These are phyloP conservation scores for Corapipo altera DNA, from an alignment of 2,113 vertebrate genomes.

Conservation along the genomic window DNA sequence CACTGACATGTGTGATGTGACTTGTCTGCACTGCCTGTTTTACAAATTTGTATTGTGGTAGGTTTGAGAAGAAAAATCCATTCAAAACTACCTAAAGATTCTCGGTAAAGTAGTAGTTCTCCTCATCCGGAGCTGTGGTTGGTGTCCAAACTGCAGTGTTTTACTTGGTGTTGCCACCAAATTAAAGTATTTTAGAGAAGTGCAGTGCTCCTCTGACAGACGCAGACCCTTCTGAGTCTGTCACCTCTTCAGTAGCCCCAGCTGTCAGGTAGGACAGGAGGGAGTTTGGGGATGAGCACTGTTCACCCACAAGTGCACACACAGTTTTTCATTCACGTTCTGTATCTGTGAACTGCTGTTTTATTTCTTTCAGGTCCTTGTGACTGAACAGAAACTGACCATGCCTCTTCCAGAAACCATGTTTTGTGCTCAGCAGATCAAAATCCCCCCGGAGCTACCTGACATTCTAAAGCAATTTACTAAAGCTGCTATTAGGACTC, in stretches of 20 bases:
- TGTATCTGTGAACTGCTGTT: not conserved
- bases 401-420: slow-evolving; percentile 88
- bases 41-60: not conserved
- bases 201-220: accelerated
- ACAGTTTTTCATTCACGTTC: not conserved
- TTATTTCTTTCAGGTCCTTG: not conserved
- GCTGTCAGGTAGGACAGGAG: accelerated
- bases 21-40: not conserved
- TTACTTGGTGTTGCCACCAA: not conserved
- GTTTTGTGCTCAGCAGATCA: slow-evolving; percentile 92
- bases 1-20: not conserved
- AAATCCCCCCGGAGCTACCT: slow-evolving; percentile 85
- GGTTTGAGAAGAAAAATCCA: not conserved
- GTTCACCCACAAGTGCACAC: no score
- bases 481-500: slow-evolving; percentile 91
- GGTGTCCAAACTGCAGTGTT: not conserved
- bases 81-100: not conserved
- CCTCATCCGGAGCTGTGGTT: not conserved
- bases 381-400: not conserved
- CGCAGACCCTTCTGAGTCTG: not conserved
- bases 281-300: not conserved
- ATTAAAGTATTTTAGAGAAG: not conserved
- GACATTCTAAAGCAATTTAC: slow-evolving; percentile 92
- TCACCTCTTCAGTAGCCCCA: not conserved
- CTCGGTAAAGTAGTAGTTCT: not conserved